These are phyloP conservation scores for Chionoecetes opilio DNA, from an alignment of 1,140 invertebrate species.

Conservation along the genomic window DNA sequence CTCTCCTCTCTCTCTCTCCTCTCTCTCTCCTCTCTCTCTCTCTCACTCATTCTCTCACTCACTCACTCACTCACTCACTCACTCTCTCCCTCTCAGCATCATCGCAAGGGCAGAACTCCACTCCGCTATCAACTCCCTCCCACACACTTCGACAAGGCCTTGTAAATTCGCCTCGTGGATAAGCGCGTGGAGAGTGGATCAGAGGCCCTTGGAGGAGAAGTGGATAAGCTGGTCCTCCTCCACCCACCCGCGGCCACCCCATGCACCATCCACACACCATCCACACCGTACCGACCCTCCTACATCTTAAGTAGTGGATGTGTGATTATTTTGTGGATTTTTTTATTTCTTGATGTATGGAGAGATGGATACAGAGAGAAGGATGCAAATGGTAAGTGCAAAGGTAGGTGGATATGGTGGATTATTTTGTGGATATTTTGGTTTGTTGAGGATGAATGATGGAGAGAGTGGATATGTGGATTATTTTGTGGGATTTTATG, in stretches of 20 bases:
- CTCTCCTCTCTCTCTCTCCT: neutral
- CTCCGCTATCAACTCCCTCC: slow-evolving; percentile 93
- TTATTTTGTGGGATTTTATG: too few species aligned
- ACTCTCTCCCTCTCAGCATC: slow-evolving; percentile 86
- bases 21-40: neutral
- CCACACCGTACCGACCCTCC: neutral
- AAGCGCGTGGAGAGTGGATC: slow-evolving; percentile 94
- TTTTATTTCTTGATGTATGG: neutral
- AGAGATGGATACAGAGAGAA: too few species aligned
- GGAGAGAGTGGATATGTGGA: too few species aligned
- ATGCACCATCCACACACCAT: neutral
- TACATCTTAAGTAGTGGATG: slow-evolving; percentile 69
- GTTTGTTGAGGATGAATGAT: too few species aligned
- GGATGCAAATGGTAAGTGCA: too few species aligned
- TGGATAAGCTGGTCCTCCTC: slow-evolving; percentile 85
- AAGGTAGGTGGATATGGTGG: too few species aligned
- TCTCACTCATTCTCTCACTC: neutral
- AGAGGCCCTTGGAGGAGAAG: slow-evolving; percentile 92
- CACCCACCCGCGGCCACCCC: neutral
- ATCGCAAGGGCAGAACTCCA: slow-evolving; percentile 94
- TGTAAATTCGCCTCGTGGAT: slow-evolving; percentile 96
- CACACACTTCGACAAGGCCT: slow-evolving; percentile 95
- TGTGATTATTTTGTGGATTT: neutral
- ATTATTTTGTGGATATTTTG: neutral
- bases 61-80: neutral